A percentile compares a stretch with the other conserved stretches of the same genome.
Conservation (phyloP, 2,888 invertebrate species). For the Gymnocheta viridis region DNA sequence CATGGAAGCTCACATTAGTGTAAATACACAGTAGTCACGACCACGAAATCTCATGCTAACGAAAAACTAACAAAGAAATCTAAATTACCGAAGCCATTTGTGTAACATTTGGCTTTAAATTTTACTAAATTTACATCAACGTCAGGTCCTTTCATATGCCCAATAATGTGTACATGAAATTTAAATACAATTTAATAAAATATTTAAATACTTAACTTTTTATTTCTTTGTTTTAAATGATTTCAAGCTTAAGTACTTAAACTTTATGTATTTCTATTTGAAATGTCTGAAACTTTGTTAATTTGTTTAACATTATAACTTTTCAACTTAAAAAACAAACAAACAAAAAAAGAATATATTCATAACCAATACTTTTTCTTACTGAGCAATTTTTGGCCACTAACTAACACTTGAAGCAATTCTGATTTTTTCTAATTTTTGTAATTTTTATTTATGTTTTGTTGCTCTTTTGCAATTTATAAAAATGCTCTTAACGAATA, state of each 20-base stretch:
- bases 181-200: too few species aligned
- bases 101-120: too few species aligned
- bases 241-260: background rate
- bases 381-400: background rate
- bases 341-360: background rate
- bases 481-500: slow-evolving; percentile 8
- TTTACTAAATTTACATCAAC: too few species aligned
- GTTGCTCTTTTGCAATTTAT: background rate
- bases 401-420: background rate
- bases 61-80: too few species aligned
- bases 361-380: background rate
- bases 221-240: background rate
- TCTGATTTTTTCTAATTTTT: background rate
- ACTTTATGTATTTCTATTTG: background rate
- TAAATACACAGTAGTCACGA: too few species aligned
- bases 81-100: too few species aligned
- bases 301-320: slow-evolving; percentile 7
- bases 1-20: too few species aligned
- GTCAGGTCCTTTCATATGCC: too few species aligned
- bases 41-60: too few species aligned
- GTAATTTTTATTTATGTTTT: background rate
- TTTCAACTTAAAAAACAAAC: background rate
- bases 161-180: too few species aligned
- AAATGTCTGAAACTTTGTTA: slow-evolving; percentile 8
- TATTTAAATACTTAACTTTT: too few species aligned